phyloP scores from a whole-genome alignment of 2,113 vertebrate genomes.

The Pteronura brasiliensis region DNA sequence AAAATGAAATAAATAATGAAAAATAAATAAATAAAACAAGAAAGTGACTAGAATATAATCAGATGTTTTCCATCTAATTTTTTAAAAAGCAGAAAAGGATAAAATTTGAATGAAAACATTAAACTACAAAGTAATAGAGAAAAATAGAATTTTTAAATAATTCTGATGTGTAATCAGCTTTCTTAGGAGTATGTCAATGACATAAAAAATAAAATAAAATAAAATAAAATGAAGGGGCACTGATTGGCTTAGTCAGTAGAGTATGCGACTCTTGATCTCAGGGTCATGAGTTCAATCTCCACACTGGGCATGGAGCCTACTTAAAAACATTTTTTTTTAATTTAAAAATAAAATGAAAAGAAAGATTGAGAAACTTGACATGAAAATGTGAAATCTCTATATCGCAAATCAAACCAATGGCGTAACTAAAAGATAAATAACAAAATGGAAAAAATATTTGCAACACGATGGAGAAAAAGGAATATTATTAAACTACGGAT shows the following conservation, averaged over 20 bases:
- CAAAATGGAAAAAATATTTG: neutral
- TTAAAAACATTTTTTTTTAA: neutral
- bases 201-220: neutral
- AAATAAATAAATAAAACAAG: neutral
- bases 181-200: neutral
- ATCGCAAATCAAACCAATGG: neutral
- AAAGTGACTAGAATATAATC: neutral
- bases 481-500: neutral
- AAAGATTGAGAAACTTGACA: neutral
- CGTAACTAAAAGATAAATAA: neutral
- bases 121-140: neutral
- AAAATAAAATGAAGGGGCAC: neutral
- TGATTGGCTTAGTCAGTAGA: neutral
- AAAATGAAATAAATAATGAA: neutral
- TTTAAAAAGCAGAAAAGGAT: neutral
- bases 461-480: neutral
- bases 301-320: neutral
- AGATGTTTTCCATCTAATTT: neutral
- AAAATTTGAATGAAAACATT: neutral
- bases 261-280: neutral
- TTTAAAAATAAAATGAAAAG: neutral
- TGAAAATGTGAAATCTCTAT: neutral
- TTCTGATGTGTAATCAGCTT: neutral
- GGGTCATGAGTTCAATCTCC: neutral
- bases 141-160: neutral